Conservation (phyloP, 2,888 invertebrate genomes). For the Cartodere bifasciata region DNA sequence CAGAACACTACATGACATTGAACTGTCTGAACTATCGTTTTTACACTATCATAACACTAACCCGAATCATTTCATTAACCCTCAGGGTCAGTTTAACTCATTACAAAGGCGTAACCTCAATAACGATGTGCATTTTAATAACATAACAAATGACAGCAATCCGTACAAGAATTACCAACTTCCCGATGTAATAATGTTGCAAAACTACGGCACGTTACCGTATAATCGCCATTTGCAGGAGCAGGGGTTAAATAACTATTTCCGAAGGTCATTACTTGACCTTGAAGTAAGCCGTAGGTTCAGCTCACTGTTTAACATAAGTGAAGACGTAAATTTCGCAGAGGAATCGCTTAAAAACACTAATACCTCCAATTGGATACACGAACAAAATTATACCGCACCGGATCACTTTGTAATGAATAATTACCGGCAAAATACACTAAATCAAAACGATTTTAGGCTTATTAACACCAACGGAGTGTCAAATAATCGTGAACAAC, state of each 20-base stretch:
- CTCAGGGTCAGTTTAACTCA: too few species aligned
- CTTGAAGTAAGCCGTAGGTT: conserved; percentile 26
- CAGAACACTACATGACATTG: conserved; percentile 22
- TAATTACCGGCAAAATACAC: too few species aligned
- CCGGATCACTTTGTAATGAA: too few species aligned
- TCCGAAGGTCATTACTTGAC: conserved; percentile 11
- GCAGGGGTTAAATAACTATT: conserved; percentile 7
- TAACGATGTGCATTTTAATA: not conserved
- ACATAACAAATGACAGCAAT: not conserved
- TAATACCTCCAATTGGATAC: too few species aligned
- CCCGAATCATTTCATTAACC: too few species aligned
- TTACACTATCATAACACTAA: conserved; percentile 13
- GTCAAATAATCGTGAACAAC: too few species aligned
- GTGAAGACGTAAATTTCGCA: conserved; percentile 14
- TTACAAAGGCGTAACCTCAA: too few species aligned
- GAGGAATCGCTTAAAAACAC: too few species aligned
- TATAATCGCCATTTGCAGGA: conserved; percentile 10
- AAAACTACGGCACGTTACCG: conserved; percentile 22
- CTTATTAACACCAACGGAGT: too few species aligned
- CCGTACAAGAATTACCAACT: conserved; percentile 11
- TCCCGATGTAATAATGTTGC: conserved; percentile 16
- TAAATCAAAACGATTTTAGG: too few species aligned
- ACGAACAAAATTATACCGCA: too few species aligned
- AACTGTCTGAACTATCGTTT: conserved; percentile 25
- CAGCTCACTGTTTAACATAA: conserved; percentile 24